phyloP scores from a whole-genome alignment of 2,888 invertebrate genomes.

The Nephrocerus scutellatus region DNA sequence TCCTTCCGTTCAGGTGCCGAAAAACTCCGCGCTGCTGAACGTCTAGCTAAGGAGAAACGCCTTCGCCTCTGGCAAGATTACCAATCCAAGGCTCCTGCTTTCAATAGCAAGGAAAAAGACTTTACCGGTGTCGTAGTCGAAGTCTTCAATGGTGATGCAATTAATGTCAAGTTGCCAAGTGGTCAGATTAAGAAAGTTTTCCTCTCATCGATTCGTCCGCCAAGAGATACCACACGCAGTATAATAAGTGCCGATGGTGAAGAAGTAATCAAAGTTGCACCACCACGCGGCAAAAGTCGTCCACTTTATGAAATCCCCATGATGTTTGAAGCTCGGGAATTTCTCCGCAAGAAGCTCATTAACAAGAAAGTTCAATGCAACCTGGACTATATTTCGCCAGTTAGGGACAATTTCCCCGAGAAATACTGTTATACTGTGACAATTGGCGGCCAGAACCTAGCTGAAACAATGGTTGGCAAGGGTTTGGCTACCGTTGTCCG shows the following conservation, averaged over 20 bases:
- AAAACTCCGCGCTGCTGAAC: conserved; percentile 76
- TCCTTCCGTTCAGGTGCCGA: conserved; percentile 57
- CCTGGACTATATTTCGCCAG: conserved; percentile 94
- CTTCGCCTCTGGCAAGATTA: conserved; percentile 90
- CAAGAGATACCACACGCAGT: conserved; percentile 60
- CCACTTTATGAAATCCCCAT: conserved; percentile 97
- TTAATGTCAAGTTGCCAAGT: conserved; percentile 74
- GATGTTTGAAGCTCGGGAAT: conserved; percentile 98
- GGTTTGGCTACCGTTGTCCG: conserved; percentile 89
- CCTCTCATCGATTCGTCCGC: conserved; percentile 91
- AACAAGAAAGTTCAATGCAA: conserved; percentile 89
- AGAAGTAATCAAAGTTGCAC: conserved; percentile 53
- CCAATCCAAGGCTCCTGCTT: conserved; percentile 64
- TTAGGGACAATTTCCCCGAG: conserved; percentile 88
- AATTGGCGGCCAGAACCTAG: conserved; percentile 80
- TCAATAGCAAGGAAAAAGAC: conserved; percentile 73
- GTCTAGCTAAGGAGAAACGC: conserved; percentile 77
- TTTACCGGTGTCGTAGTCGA: conserved; percentile 79
- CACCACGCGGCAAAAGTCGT: conserved; percentile 68
- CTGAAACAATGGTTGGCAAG: conserved; percentile 85
- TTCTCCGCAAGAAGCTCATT: conserved; percentile 87
- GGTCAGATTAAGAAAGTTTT: conserved; percentile 84
- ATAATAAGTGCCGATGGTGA: conserved; percentile 64
- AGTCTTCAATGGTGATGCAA: conserved; percentile 88
- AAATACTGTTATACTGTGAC: conserved; percentile 91